Conservation (phyloP, 2,888 invertebrate genomes). For the Aleiodes testaceus region DNA sequence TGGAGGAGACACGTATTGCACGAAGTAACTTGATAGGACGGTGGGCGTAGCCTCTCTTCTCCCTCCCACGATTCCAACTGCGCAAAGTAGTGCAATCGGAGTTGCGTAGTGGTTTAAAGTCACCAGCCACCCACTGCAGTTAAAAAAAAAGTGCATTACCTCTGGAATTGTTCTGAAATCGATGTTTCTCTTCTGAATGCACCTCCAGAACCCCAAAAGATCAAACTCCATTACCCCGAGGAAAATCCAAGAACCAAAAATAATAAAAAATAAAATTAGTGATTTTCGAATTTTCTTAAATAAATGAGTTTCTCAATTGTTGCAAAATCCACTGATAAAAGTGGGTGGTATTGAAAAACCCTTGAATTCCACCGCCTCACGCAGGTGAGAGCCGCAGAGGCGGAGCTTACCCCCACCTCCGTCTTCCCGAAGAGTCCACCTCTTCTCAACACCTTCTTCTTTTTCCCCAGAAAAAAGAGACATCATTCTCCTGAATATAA, state of each 20-base stretch:
- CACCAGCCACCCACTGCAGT: no score
- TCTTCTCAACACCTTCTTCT: slow-evolving; percentile 52
- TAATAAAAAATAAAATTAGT: not conserved
- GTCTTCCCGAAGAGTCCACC: slow-evolving; percentile 58
- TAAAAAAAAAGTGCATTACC: no score
- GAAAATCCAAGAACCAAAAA: not conserved
- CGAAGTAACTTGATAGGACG: slow-evolving; percentile 62
- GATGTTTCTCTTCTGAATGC: slow-evolving; percentile 14
- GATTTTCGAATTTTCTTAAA: not conserved
- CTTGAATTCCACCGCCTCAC: not conserved
- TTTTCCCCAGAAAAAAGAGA: slow-evolving; percentile 31
- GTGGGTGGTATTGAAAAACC: not conserved
- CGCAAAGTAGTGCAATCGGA: slow-evolving; percentile 56
- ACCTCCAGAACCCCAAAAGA: not conserved
- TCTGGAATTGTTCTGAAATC: no score
- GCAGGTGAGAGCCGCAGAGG: slow-evolving; percentile 52
- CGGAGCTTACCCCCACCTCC: slow-evolving; percentile 61
- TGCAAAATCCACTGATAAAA: not conserved
- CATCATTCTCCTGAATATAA: not conserved
- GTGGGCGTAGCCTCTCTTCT: slow-evolving; percentile 65
- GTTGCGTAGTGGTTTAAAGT: slow-evolving; percentile 58
- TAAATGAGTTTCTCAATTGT: not conserved
- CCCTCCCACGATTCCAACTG: slow-evolving; percentile 62
- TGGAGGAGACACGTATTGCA: slow-evolving; percentile 32
- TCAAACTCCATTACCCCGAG: not conserved